Evolutionary conservation across 2,888 invertebrate genomes (phyloP).

Genomic region (Tuberolachnus salignus): DNA sequence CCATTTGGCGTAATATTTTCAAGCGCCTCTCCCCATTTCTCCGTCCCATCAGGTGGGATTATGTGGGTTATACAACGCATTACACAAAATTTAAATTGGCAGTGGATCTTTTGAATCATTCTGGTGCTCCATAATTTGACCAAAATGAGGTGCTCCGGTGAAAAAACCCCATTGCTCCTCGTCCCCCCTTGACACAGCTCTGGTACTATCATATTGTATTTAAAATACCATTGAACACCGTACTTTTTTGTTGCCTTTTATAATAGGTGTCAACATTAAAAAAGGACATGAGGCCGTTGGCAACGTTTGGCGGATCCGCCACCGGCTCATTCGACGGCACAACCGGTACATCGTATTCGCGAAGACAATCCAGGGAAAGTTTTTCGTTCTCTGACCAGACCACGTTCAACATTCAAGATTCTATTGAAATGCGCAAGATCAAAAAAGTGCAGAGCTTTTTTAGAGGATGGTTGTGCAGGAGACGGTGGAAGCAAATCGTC

Average conservation of each 20-base stretch:
- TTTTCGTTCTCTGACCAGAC: conserved; percentile 38
- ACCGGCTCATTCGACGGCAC: conserved; percentile 55
- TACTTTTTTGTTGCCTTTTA: conserved; percentile 53
- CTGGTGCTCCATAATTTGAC: no score
- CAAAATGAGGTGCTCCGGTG: no score
- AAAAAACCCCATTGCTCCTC: no score
- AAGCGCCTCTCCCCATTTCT: no score
- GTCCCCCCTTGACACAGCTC: no score
- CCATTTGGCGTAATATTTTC: no score
- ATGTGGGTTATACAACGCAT: no score
- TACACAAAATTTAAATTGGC: no score
- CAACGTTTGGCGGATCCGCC: conserved; percentile 50
- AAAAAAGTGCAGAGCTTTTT: conserved; percentile 91
- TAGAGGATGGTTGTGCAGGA: conserved; percentile 88
- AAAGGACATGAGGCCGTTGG: conserved; percentile 69
- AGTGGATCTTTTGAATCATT: no score
- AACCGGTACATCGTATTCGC: conserved; percentile 39
- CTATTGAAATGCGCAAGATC: conserved; percentile 82
- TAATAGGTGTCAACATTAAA: conserved; percentile 79
- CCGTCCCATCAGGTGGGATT: no score
- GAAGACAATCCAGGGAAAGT: conserved; percentile 51
- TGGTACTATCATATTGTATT: no score
- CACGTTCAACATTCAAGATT: conserved; percentile 63
- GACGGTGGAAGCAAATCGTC: conserved; percentile 93
- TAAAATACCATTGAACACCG: conserved; percentile 25